Evolutionary conservation across 2,888 invertebrate genomes (phyloP).

Genomic region (Agriotes lineatus): DNA sequence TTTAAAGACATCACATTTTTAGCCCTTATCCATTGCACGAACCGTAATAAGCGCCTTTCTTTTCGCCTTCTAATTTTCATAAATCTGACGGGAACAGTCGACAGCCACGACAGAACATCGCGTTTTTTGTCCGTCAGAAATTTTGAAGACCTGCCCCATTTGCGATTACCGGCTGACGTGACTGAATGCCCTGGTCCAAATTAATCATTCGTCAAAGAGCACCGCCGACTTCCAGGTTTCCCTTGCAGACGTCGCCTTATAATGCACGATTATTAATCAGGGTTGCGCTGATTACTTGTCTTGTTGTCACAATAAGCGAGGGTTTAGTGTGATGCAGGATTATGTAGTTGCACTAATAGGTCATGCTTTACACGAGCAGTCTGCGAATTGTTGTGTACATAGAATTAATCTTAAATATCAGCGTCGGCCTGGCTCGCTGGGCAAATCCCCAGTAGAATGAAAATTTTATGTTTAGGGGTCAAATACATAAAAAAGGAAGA

Average conservation of each 20-base stretch:
- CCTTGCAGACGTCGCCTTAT: conserved; percentile 36
- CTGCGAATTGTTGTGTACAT: conserved; percentile 27
- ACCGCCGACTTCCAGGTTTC: conserved; percentile 32
- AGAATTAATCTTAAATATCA: conserved; percentile 24
- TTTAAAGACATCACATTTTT: background rate
- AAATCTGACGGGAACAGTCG: background rate
- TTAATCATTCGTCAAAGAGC: conserved; percentile 44
- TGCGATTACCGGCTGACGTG: conserved; percentile 37
- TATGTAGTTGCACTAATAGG: conserved; percentile 37
- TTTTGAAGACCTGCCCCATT: conserved; percentile 26
- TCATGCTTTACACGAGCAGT: conserved; percentile 27
- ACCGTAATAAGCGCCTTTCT: background rate
- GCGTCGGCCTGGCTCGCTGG: background rate
- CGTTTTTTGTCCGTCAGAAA: conserved; percentile 34
- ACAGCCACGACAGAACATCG: conserved; percentile 10
- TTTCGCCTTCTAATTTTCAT: conserved; percentile 7
- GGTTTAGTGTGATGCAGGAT: conserved; percentile 36
- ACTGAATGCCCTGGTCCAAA: conserved; percentile 38
- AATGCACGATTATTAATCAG: conserved; percentile 44
- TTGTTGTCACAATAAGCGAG: conserved; percentile 39
- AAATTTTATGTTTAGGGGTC: no score
- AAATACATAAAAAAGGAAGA: no score
- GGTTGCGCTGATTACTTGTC: conserved; percentile 40
- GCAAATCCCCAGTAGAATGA: no score
- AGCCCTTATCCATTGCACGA: background rate